Evolutionary conservation across 2,797 vertebrate species (phyloP), one percentile per base, ranked within the genome.

Genomic region (Okamejei kenojei): DNA sequence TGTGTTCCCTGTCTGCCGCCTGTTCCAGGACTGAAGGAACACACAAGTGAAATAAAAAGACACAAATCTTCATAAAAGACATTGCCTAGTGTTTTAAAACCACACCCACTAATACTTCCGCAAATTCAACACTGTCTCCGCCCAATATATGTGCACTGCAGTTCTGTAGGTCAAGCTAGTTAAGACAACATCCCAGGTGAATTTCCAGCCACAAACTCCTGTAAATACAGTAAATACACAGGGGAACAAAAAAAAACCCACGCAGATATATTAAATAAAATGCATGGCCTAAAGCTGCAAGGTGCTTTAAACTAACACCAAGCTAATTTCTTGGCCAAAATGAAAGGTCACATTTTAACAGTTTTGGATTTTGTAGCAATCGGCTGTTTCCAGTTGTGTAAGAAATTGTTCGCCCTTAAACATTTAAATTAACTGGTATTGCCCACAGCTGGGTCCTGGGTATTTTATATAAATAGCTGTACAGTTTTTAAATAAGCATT

Each of bases 81-180:
- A 26, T 10, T 45, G 45, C 71, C 82, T 3, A 5, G 26, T 21
- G 77, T 78, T 32, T 63, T 63, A n/a, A 96, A 95, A 96, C 96
- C 96, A 96, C 96, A 95, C 96, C 96, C 96, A 94, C 96, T 93
- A 94, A 94, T 94, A 95, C 95, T 95, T 95, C 95, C 95, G 95
- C 94, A 95, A 95, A 94, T 94, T 94, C 94, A 93, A 93, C 93
- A 93, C 94, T 26, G 26, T 73, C 32, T 26, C 88, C 68, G 73
- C 68, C 86, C 88, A 17, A 26, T 17, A 26, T 35, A n/a, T 35
- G 19, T 11, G 80, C 5, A 21, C 80, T 82, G 65, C n/a, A 29
- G 80, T 63, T 15, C 58, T 86, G 82, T 32, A 65, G 84, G 84
- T 88, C 29, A 88, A 7, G 61, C 61, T 45, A n/a, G 19, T 32